Evolutionary conservation across 2,797 vertebrate genomes (phyloP).

Genomic region (Fistularia commersonii): DNA sequence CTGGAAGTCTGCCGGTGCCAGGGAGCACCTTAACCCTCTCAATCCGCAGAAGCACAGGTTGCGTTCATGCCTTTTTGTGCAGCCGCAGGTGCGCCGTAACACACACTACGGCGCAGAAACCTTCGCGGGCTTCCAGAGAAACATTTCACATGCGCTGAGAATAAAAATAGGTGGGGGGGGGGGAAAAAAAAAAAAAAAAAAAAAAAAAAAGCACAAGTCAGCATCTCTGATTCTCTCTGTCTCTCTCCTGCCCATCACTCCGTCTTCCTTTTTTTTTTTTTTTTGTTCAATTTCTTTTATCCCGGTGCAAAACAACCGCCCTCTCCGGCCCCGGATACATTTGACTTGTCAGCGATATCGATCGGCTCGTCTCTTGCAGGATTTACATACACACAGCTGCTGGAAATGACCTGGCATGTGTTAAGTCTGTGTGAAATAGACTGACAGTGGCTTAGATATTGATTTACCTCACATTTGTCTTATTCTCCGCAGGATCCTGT

Average conservation of each 20-base stretch:
- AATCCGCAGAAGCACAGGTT: conserved; percentile 17
- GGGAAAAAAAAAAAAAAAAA: conserved; percentile 38
- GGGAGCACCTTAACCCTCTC: conserved; percentile 58
- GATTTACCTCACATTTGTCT: conserved; percentile 45
- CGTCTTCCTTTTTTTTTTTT: conserved; percentile 17
- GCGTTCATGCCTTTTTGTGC: not conserved
- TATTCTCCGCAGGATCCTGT: conserved; percentile 81
- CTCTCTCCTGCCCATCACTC: conserved; percentile 18
- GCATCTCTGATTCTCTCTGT: conserved; percentile 30
- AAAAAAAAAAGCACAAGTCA: conserved; percentile 47
- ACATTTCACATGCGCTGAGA: conserved; percentile 46
- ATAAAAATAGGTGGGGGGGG: conserved; percentile 24
- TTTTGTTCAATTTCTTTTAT: conserved; percentile 18
- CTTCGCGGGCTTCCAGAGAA: conserved; percentile 36
- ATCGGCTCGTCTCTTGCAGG: conserved; percentile 51
- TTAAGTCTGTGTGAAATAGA: conserved; percentile 16
- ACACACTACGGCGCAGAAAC: conserved; percentile 4
- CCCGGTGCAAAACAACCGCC: conserved; percentile 22
- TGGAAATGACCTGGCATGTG: conserved; percentile 40
- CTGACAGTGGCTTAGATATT: conserved; percentile 42
- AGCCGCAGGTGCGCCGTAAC: not conserved
- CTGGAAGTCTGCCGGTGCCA: conserved; percentile 55
- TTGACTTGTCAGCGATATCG: conserved; percentile 55
- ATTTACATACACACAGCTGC: conserved; percentile 56
- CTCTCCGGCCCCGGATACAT: conserved; percentile 37